Percentiles rank a stretch among this genome's conserved stretches.
phyloP scores from a whole-genome alignment of 2,113 vertebrate genomes.

The Daboia siamensis region DNA sequence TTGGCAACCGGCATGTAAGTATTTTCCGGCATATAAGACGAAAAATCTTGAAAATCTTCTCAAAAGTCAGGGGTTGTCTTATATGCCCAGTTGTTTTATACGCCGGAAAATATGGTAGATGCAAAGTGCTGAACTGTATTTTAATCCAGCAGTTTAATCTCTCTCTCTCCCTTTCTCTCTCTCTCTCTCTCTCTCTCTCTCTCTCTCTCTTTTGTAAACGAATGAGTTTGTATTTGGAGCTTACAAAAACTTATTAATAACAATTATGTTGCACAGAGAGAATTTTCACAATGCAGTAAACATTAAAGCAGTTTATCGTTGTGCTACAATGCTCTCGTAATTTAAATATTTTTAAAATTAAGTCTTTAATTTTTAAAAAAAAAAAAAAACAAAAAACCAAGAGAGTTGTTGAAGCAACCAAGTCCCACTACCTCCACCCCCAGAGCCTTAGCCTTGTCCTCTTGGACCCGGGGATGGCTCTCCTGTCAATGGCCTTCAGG shows the following conservation, averaged over 20 bases:
- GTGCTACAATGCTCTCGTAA: background rate
- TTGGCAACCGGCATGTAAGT: no score
- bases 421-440: background rate
- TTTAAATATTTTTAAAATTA: background rate
- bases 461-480: background rate
- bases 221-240: background rate
- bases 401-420: background rate
- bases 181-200: no score
- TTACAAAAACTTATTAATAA: background rate
- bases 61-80: no score
- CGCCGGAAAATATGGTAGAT: no score
- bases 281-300: background rate
- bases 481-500: background rate
- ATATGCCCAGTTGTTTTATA: no score
- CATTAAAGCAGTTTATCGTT: background rate
- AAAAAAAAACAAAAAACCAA: no score
- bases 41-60: no score
- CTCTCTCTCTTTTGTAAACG: background rate
- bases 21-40: no score
- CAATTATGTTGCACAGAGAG: background rate
- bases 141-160: background rate
- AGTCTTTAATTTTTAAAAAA: background rate
- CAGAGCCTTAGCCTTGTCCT: background rate
- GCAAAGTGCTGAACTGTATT: background rate
- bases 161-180: background rate